These are phyloP conservation scores for Arvicanthis niloticus DNA, from an alignment of 2,113 vertebrate genomes.

Conservation along the genomic window DNA sequence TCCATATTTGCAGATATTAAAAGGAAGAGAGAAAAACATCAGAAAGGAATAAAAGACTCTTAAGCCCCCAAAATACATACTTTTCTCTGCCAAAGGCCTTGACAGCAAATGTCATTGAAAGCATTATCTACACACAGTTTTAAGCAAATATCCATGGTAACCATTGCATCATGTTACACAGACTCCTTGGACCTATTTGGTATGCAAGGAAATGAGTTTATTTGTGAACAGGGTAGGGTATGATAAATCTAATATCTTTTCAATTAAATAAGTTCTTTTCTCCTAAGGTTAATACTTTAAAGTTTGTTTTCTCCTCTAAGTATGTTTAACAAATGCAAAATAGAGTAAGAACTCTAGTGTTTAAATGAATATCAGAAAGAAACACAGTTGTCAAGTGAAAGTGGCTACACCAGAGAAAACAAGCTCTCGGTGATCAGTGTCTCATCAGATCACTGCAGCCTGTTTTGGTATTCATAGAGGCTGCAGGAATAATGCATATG, in stretches of 20 bases:
- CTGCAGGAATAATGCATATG: not conserved
- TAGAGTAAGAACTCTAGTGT: not conserved
- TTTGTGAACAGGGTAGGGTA: not conserved
- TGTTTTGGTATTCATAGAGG: not conserved
- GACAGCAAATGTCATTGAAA: slow-evolving; percentile 80
- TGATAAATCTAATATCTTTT: not conserved
- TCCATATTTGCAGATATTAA: slow-evolving; percentile 32
- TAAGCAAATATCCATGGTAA: slow-evolving; percentile 79
- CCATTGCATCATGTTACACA: slow-evolving; percentile 73
- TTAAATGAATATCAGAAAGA: not conserved
- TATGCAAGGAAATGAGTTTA: slow-evolving; percentile 71
- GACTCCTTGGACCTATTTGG: slow-evolving; percentile 37
- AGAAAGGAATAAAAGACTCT: not conserved
- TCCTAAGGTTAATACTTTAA: not conserved
- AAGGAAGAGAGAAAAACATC: not conserved
- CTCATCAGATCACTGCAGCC: not conserved
- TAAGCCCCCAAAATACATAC: slow-evolving; percentile 58
- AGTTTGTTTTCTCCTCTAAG: not conserved
- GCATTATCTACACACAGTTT: slow-evolving; percentile 70
- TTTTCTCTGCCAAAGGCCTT: slow-evolving; percentile 70
- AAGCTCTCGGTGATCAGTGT: not conserved
- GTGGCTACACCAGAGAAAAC: not conserved
- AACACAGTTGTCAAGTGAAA: not conserved
- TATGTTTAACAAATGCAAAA: not conserved
- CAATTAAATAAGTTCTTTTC: slow-evolving; percentile 28